Base-by-base conservation (phyloP, 2,113 vertebrate genomes). In the Stomatorhinus ivindoensis region DNA sequence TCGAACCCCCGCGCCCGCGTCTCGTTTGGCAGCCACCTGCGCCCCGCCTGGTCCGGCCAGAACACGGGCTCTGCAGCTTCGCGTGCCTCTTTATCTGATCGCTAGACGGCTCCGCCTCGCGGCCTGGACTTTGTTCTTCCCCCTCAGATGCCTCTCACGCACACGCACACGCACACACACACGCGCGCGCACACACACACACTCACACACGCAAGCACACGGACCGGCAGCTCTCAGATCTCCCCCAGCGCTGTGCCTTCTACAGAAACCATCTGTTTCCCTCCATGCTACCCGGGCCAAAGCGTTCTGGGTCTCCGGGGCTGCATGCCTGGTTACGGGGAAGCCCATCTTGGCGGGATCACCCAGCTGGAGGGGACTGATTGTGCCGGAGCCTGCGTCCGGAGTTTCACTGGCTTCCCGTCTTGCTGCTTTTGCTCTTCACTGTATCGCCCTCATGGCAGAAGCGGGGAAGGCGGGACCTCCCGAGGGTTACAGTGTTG, bases 121-220 rank as follows among this genome's bases (percentile, higher is more conserved):
- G 61, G 87, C 76, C 91, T 88, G 91, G 91, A 87, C 15, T 89
- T 89, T 90, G 91, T 85, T 58, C 48, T 76, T 51, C 61, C 35
- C 84, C 31, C 58, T 88, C 39, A 87, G 31, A 65, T 55, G 48
- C 55, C 50, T 44, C 48, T 27, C 51, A 39, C 10, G 47, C 48
- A 17, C 85, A 3, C 85, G 5, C 85, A 19, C 50, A 39, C 4
- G 8, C 3, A 86, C 24, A 11, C 46, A 86, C 19, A 27, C 46
- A 48, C 80, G 0, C 76, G 44, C 76, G 13, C 8, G 31, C 9
- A 8, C 31, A 86, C 47, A 31, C 48, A 55, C n/a, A 39, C 82
- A 48, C 44, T 17, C 84, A 35, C 84, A 31, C 84, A 86, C 47
- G 0, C 84, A 86, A 4, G 13, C 84, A 85, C 83, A 10, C 27